A percentile compares a stretch with the other conserved stretches of the same genome.
Conservation (phyloP, 1,140 invertebrate species). For the Dinoponera quadriceps region DNA sequence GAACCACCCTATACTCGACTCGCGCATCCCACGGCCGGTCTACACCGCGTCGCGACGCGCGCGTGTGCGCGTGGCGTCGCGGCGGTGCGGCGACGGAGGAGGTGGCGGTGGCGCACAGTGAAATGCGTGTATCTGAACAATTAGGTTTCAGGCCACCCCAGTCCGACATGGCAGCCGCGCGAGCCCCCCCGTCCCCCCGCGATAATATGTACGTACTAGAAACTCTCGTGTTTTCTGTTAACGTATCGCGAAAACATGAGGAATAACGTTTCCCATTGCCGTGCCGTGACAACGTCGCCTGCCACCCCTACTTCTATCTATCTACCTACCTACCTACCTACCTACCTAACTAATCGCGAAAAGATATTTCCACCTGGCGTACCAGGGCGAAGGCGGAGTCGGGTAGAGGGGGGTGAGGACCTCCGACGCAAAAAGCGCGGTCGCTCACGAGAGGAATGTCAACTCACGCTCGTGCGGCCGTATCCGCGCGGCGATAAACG, state of each 20-base stretch:
- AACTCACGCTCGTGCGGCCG: conserved; percentile 38
- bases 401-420: neutral
- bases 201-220: conserved; percentile 76
- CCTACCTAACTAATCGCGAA: conserved; percentile 63
- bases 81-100: conserved; percentile 3
- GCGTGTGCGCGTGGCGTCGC: conserved; percentile 28
- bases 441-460: conserved; percentile 60
- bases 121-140: conserved; percentile 81
- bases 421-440: conserved; percentile 37
- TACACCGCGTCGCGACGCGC: neutral
- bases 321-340: neutral
- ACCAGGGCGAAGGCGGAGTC: neutral
- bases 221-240: conserved; percentile 77
- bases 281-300: conserved; percentile 67
- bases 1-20: conserved; percentile 31
- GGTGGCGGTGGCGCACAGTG: conserved; percentile 58
- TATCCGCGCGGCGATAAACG: conserved; percentile 60
- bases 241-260: conserved; percentile 77
- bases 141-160: conserved; percentile 74
- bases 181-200: conserved; percentile 22
- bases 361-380: conserved; percentile 72
- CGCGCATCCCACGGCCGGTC: neutral
- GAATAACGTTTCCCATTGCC: conserved; percentile 74
- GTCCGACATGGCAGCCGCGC: conserved; percentile 56
- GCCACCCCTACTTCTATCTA: conserved; percentile 30